Evolutionary conservation across 2,113 vertebrate genomes (phyloP).

Genomic region (Channa maculata): DNA sequence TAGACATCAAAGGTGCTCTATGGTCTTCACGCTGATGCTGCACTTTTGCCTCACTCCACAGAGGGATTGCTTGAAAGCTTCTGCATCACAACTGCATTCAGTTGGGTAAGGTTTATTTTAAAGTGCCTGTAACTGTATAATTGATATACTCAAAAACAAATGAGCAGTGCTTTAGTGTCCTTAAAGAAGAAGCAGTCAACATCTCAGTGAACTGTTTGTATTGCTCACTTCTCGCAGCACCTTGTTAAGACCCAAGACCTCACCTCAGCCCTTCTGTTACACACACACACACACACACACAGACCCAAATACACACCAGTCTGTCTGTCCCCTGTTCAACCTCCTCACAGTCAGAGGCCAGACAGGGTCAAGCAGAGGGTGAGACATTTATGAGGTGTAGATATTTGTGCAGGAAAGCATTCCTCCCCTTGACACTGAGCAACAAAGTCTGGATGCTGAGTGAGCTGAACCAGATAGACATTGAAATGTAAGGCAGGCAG

Average conservation of each 20-base stretch:
- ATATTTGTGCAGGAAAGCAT: conserved; percentile 80
- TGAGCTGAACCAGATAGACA: conserved; percentile 59
- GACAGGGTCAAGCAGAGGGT: conserved; percentile 77
- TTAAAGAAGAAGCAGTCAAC: conserved; percentile 48
- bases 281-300: conserved; percentile 12
- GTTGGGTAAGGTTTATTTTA: not conserved
- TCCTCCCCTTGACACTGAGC: conserved; percentile 73
- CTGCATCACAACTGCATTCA: not conserved
- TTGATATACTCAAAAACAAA: conserved; percentile 19
- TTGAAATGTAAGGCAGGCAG: conserved; percentile 43
- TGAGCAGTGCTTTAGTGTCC: conserved; percentile 27
- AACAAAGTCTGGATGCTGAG: conserved; percentile 70
- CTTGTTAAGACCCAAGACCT: conserved; percentile 70
- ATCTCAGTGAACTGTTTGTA: conserved; percentile 64
- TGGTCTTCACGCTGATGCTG: not conserved
- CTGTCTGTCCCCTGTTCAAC: conserved; percentile 66
- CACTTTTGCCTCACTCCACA: not conserved
- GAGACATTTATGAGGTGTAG: conserved; percentile 83
- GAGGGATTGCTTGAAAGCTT: conserved; percentile 12
- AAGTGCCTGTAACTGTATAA: conserved; percentile 7
- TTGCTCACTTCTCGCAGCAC: conserved; percentile 65
- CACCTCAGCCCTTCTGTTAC: conserved; percentile 42
- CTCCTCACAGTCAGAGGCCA: conserved; percentile 70
- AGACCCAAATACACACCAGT: conserved; percentile 37
- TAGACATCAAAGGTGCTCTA: not conserved